These are phyloP conservation scores for Pseudomugil tenellus DNA, from an alignment of 2,797 vertebrate species.

Conservation along the genomic window DNA sequence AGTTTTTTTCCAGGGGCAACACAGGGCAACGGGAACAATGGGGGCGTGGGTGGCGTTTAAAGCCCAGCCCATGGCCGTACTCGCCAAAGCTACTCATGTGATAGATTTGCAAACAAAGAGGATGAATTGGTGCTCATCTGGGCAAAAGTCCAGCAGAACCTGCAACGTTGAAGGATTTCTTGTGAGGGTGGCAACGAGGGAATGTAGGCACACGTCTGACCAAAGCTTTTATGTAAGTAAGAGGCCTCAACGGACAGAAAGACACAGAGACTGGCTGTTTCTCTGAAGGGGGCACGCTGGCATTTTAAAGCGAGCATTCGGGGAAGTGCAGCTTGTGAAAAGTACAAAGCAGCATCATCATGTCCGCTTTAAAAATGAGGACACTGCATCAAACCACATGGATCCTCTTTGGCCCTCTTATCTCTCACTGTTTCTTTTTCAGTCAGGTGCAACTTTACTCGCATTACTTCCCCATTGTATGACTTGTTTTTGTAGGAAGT, in stretches of 20 bases:
- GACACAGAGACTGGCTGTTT: slow-evolving; percentile 67
- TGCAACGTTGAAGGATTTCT: slow-evolving; percentile 14
- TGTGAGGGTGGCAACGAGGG: slow-evolving; percentile 25
- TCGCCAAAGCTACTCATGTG: slow-evolving; percentile 64
- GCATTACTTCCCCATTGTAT: neutral
- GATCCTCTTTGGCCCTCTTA: slow-evolving; percentile 8
- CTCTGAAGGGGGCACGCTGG: slow-evolving; percentile 26
- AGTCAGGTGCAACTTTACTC: slow-evolving; percentile 4
- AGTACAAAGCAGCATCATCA: slow-evolving; percentile 5
- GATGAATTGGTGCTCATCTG: slow-evolving; percentile 56
- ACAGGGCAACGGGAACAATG: slow-evolving; percentile 60
- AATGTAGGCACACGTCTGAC: slow-evolving; percentile 75
- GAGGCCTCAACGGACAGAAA: slow-evolving; percentile 70
- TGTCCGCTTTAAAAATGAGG: neutral
- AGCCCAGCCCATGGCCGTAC: slow-evolving; percentile 41
- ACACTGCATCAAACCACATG: neutral
- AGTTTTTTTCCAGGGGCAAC: slow-evolving; percentile 49
- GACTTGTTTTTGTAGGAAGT: slow-evolving; percentile 38
- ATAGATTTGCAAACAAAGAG: slow-evolving; percentile 69
- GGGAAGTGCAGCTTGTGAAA: slow-evolving; percentile 29
- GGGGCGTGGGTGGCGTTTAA: slow-evolving; percentile 62
- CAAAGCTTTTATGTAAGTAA: slow-evolving; percentile 63
- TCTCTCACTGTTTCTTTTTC: slow-evolving; percentile 3
- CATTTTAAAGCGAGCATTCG: slow-evolving; percentile 50
- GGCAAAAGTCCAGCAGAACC: slow-evolving; percentile 60